These are phyloP conservation scores for Azorinus chamasolen DNA, from an alignment of 2,888 invertebrate genomes.

Conservation along the genomic window DNA sequence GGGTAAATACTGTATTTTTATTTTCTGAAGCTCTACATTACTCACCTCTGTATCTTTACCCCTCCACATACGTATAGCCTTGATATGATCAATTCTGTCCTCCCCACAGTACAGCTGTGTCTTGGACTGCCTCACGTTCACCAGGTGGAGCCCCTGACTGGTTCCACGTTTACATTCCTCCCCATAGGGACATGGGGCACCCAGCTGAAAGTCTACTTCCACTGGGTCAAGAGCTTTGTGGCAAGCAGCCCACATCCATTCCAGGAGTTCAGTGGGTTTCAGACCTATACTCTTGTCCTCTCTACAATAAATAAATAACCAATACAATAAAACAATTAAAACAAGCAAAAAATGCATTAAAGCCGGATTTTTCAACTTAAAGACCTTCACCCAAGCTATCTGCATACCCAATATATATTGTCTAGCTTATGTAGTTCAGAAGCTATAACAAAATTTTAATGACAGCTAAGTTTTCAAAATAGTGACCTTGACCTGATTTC, in stretches of 20 bases:
- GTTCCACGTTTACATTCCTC: constrained; percentile 29
- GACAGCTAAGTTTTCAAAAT: too few species aligned
- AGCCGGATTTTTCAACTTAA: too few species aligned
- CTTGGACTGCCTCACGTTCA: constrained; percentile 51
- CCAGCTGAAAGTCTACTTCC: constrained; percentile 36
- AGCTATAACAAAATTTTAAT: too few species aligned
- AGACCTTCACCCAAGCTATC: too few species aligned
- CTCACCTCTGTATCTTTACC: constrained; percentile 27
- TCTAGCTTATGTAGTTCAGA: too few species aligned
- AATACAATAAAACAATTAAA: too few species aligned
- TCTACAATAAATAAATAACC: constrained; percentile 24
- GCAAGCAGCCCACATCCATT: constrained; percentile 44
- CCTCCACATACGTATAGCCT: constrained; percentile 62
- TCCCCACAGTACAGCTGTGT: constrained; percentile 62
- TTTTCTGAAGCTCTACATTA: too few species aligned
- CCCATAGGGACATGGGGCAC: constrained; percentile 52
- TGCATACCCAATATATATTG: too few species aligned
- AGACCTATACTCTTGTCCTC: constrained; percentile 43
- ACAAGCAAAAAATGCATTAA: too few species aligned
- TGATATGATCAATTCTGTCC: constrained; percentile 60
- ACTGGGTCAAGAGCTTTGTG: constrained; percentile 19
- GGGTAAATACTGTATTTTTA: too few species aligned
- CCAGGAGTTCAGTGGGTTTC: constrained; percentile 38
- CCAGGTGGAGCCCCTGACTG: constrained; percentile 49
- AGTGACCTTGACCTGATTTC: too few species aligned